Conservation (phyloP, 2,888 invertebrate species). For the Adelognathus sp. region DNA sequence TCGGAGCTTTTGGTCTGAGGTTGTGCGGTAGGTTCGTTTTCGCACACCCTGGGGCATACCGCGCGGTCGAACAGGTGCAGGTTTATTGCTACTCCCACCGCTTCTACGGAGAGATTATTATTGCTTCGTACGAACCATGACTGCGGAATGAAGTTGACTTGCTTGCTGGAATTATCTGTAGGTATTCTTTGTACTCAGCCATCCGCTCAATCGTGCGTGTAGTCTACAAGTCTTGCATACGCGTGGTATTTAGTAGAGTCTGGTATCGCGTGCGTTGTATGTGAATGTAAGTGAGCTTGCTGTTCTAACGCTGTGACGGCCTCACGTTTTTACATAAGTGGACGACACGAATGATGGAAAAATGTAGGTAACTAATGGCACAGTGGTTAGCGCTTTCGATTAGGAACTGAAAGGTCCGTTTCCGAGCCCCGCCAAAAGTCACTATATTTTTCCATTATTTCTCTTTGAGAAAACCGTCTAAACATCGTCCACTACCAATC, state of each 20-base stretch:
- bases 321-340: too few species aligned
- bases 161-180: not conserved
- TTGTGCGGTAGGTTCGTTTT: conserved; percentile 7
- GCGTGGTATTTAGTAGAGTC: not conserved
- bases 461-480: too few species aligned
- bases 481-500: too few species aligned
- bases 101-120: conserved; percentile 52
- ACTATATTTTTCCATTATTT: too few species aligned
- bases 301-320: conserved; percentile 2
- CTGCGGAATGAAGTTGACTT: not conserved
- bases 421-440: too few species aligned
- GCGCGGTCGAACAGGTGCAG: conserved; percentile 45
- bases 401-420: too few species aligned
- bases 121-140: conserved; percentile 34
- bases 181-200: not conserved
- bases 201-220: not conserved
- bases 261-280: conserved; percentile 15
- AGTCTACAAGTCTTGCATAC: not conserved
- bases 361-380: too few species aligned
- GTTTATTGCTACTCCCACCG: conserved; percentile 33
- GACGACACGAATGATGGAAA: too few species aligned
- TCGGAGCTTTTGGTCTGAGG: not conserved
- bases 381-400: too few species aligned
- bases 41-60: conserved; percentile 26
- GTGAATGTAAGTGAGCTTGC: not conserved